Evolutionary conservation across 2,888 invertebrate species (phyloP), one percentile per base, ranked within the genome.

Genomic region (Catocala fraxini): DNA sequence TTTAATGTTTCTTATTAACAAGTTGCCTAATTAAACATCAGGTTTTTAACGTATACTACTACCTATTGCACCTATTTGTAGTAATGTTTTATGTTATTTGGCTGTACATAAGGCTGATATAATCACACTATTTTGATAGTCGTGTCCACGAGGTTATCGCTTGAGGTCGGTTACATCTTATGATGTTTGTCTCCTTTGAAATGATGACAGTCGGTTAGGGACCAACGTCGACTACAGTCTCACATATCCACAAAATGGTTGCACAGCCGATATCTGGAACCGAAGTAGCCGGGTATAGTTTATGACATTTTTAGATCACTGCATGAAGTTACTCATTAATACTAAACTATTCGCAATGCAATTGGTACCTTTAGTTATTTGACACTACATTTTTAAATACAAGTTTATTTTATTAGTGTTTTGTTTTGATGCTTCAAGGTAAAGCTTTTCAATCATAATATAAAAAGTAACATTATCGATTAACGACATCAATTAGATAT

Each of bases 271-370:
- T 97, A 75, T 97, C 96, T 54, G 97, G 97, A 81, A 96, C 95
- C 2, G 91, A 95, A 85, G 90, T 97, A 63, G 96, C 97, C 65
- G 95, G 95, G 97, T 97, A 95, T 95, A 90, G n/a, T 39, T 48
- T 10, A 3, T 47, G 9, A 46, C 34, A 46, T 9, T 4, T 7
- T 46, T 9, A 46, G 9, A 15, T 45, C 45, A 45, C 45, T 46
- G 13, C 15, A 46, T 15, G 15, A 2, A 15, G 6, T 6, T 45
- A 12, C 12, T 45, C 45, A 45, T 45, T 12, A 15, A 46, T 46
- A 0, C 15, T 13, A 0, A 15, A 13, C 25, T 4, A 25, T 25
- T 25, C 25, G 4, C 25, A 25, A 25, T 25, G 25, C 25, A 3
- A 25, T 25, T 25, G 25, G 25, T 25, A 25, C 4, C 25, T 25